These are phyloP conservation scores for Barnardius zonarius DNA, from an alignment of 2,113 vertebrate species.

Conservation along the genomic window DNA sequence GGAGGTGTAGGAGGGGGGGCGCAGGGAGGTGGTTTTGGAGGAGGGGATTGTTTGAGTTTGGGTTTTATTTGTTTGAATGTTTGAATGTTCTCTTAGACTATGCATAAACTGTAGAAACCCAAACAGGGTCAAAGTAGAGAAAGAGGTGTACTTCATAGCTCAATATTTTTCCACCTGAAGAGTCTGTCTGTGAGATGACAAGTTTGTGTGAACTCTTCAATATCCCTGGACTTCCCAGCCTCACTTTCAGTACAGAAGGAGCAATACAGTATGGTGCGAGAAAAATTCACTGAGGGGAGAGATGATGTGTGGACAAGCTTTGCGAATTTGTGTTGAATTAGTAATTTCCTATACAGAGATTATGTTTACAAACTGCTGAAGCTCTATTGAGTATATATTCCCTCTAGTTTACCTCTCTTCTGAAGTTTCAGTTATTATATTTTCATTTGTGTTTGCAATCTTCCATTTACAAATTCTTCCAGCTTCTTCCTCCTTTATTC, in stretches of 20 bases:
- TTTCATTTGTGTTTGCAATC: neutral
- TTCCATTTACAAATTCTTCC: constrained; percentile 4
- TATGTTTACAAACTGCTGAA: neutral
- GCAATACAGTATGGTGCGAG: neutral
- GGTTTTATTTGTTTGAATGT: neutral
- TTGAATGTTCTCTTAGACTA: neutral
- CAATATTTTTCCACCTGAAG: neutral
- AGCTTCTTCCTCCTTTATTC: neutral
- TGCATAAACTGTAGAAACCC: neutral
- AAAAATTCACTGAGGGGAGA: neutral
- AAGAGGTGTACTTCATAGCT: neutral
- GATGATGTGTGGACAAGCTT: neutral
- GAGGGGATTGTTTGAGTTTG: neutral
- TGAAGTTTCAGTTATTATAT: neutral
- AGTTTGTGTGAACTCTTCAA: neutral
- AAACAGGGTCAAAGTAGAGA: neutral
- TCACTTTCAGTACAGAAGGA: neutral
- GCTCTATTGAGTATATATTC: neutral
- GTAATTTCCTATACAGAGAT: neutral
- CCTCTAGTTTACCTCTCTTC: neutral
- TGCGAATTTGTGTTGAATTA: neutral
- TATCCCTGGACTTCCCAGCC: neutral
- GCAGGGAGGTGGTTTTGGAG: neutral
- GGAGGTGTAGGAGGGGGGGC: too few species aligned
- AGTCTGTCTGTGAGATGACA: neutral